Conservation (phyloP, 2,113 vertebrate genomes). For the Semnopithecus entellus region DNA sequence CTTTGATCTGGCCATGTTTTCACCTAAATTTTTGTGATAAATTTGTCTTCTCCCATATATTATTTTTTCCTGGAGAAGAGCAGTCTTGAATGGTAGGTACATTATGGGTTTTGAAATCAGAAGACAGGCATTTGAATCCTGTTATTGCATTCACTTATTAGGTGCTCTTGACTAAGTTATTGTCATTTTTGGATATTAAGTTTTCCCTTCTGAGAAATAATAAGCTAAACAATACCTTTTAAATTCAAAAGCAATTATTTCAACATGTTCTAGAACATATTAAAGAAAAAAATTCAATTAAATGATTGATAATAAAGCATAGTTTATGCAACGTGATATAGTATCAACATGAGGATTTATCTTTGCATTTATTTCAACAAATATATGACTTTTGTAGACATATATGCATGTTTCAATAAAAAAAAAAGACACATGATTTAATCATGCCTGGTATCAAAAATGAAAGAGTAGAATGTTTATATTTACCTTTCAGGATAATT, state of each 20-base stretch:
- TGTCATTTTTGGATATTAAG: neutral
- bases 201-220: neutral
- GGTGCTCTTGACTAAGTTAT: neutral
- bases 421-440: neutral
- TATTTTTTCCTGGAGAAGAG: neutral
- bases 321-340: neutral
- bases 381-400: neutral
- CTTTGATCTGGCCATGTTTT: neutral
- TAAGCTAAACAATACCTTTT: neutral
- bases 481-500: neutral
- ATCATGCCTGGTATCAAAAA: neutral
- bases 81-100: neutral
- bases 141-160: neutral
- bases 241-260: neutral
- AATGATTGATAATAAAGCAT: neutral
- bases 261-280: neutral
- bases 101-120: neutral
- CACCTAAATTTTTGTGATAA: neutral
- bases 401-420: neutral
- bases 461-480: neutral
- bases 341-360: neutral
- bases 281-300: neutral
- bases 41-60: neutral
- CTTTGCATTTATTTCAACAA: constrained; percentile 7
- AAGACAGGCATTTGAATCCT: neutral